A percentile compares a stretch with the other conserved stretches of the same genome.
Conservation (phyloP, 2,113 vertebrate genomes). For the Harpagus bidentatus region DNA sequence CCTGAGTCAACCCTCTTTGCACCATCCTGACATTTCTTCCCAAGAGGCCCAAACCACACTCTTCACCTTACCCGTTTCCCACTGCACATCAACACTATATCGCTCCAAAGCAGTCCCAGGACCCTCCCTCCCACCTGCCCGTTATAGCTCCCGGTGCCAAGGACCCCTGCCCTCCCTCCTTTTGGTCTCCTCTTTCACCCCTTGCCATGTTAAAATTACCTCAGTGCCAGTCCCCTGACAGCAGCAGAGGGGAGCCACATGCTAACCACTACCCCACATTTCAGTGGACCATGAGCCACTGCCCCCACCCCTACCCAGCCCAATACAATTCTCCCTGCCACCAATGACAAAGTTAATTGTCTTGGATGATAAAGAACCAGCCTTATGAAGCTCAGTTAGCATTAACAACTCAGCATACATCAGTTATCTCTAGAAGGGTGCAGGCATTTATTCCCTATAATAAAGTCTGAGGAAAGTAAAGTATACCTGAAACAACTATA, state of each 20-base stretch:
- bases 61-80: neutral
- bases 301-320: neutral
- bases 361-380: neutral
- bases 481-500: neutral
- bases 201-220: neutral
- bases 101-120: neutral
- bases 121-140: neutral
- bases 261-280: neutral
- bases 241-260: neutral
- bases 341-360: neutral
- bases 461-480: neutral
- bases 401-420: neutral
- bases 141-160: fast-evolving
- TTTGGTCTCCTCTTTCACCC: neutral
- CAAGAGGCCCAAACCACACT: neutral
- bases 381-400: neutral
- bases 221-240: neutral
- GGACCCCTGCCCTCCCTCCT: neutral
- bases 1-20: neutral
- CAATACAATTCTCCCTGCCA: neutral
- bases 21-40: neutral
- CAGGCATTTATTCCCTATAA: neutral
- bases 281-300: neutral
- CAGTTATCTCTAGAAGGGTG: neutral
- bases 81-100: neutral